Evolutionary conservation across 2,888 invertebrate species (phyloP), one percentile per base, ranked within the genome.

Genomic region (Tachina fera): DNA sequence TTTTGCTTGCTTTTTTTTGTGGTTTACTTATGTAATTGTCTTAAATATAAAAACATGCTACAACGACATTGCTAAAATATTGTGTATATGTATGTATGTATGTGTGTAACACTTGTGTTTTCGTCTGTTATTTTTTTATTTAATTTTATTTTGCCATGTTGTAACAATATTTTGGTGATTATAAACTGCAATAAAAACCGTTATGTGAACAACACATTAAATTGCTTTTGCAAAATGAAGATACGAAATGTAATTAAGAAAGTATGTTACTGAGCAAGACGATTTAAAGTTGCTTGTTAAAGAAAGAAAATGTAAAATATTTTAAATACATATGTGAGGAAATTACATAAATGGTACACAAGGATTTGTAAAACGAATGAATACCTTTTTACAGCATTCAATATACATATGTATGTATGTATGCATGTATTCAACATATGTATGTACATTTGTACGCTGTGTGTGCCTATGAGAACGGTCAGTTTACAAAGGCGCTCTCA

Each of bases 151-250:
- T 45, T 39, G 39, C 6, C 19, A 22, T 74, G 39, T 49, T 61
- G 60, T 61, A 74, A 77, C 39, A 75, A 65, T 74, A 82, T 16
- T 60, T 71, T 78, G 78, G 74, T 78, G 82, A 82, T 82, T 86
- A 79, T 51, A 41, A 61, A 43, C 39, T 41, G 47, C 68, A 72
- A 47, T 65, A 68, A 61, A 45, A 31, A 58, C 3, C 31, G 67
- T 83, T 84, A 74, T 77, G 81, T 81, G 63, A 84, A 78, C 71
- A 71, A 67, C 16, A 31, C 43, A 60, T 63, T 76, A 56, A 74
- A 83, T 68, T 53, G 51, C 51, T 39, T 51, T 71, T 41, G 70
- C 45, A 51, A 67, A 80, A 72, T 56, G 31, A 63, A 56, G 31
- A 67, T n/a, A 56, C 13, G 2, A 79, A 71, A 16, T 11, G 9